Base-by-base conservation (phyloP, 2,888 invertebrate genomes). In the Reticulitermes lucifugus region DNA sequence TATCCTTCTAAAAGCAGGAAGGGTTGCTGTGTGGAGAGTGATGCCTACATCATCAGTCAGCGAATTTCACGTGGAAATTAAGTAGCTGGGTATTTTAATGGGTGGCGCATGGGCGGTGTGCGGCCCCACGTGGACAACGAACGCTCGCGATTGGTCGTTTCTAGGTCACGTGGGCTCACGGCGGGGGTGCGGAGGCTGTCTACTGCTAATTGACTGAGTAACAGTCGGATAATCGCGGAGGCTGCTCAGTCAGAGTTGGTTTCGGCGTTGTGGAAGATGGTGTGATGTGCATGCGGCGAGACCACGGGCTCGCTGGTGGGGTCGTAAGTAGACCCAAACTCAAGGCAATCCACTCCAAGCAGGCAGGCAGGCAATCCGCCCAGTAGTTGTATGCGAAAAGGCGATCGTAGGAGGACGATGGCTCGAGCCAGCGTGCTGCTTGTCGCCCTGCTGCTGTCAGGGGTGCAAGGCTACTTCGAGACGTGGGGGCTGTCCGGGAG, bases 401-500 rank as follows among this genome's bases (percentile, higher is more conserved):
- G 79, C 83, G 60, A 25, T 29, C 83, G 80, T 60, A 46, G 46
- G 75, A 41, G 35, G 71, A 55, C 29, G 79, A 79, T 80, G 86
- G 81, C 60, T 65, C 65, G 25, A 83, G 43, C 65, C 73, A 43
- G 46, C 73, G 59, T 83, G 85, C 25, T 55, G n/a, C 81, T 81
- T 41, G 65, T 46, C 41, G 18, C 65, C 55, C 81, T 81, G 43
- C 25, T 70, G 83, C 79, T 83, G 60, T 43, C 51, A 81, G 51
- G 82, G 83, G 86, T 75, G 83, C 18, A 35, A 46, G 80, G 79
- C 85, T 77, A 85, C 82, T 41, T 75, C 65, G 73, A 82, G 84
- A n/a, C 86, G 14, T 87, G 87, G 87, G 83, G 87, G 71, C 84
- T 88, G 86, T 80, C 83, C n/a, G 87, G 86, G 29, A 88, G 88